Evolutionary conservation across 2,113 vertebrate genomes (phyloP), one percentile per base, ranked within the genome.

Genomic region (Dicaeum eximium): DNA sequence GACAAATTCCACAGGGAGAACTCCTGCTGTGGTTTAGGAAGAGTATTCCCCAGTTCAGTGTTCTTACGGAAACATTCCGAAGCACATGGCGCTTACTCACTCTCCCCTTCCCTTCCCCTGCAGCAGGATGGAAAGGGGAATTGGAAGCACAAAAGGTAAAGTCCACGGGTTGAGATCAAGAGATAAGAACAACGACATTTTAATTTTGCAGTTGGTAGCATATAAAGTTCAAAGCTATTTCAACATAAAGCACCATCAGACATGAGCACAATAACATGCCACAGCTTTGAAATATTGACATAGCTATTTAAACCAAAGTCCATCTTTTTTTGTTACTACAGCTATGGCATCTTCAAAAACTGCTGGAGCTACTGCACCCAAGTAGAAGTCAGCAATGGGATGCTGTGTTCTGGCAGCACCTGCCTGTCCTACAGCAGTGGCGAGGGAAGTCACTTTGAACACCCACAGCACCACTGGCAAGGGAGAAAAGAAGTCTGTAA

Each of bases 361-460:
- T 7, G 16, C 23, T 60, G 0, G 5, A 75, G 82, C 22, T 69
- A 35, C 50, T 44, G 61, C 14, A 33, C 10, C 18, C 1, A 15
- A 24, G 27, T 2, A 44, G 17, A 35, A 71, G 24, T 12, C 10
- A 50, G 48, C 0, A 5, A 31, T 14, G 2, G 2, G 40, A 22
- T 31, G 40, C 30, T 0, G 15, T 1, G 21, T 2, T 77, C 40
- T 42, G 42, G 31, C 47, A 77, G 62, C 0, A 2, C 37, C 19
- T 20, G 51, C 35, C 47, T 44, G 31, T 33, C 47, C 45, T 4
- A 3, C 24, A 3, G 47, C 27, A 3, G 9, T 2, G 51, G 4
- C 0, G 0, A 30, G 33, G 9, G 30, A 86, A 54, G 11, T 18
- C 42, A 8, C 38, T 45, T 37, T 8, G 0, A 45, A 56, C 45